Base-by-base conservation (phyloP, 2,113 vertebrate species). In the Cynoglossus semilaevis region DNA sequence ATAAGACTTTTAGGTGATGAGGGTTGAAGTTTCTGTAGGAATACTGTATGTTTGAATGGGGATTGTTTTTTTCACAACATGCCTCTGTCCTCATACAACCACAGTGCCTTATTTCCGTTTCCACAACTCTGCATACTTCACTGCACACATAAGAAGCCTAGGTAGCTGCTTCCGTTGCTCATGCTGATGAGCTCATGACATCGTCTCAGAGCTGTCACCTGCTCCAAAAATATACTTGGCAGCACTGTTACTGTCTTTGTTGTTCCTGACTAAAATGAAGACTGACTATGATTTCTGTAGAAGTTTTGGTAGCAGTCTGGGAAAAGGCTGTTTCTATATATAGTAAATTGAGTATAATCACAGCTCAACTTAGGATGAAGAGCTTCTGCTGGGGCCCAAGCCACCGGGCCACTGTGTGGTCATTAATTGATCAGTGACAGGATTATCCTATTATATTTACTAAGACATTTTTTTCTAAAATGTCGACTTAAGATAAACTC, bases 11-110 rank as follows among this genome's bases (percentile, higher is more conserved):
- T n/a, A n/a, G n/a, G n/a, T n/a, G n/a, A n/a, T n/a, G n/a, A n/a
- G n/a, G n/a, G n/a, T n/a, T n/a, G n/a, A n/a, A n/a, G n/a, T n/a
- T n/a, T n/a, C n/a, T n/a, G n/a, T n/a, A n/a, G n/a, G n/a, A n/a
- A n/a, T n/a, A n/a, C n/a, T n/a, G n/a, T n/a, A n/a, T n/a, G n/a
- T n/a, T n/a, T n/a, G n/a, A n/a, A n/a, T n/a, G n/a, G n/a, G n/a
- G n/a, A n/a, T n/a, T n/a, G n/a, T n/a, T n/a, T n/a, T 29, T 4
- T 29, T 29, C 6, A 29, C 22, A 29, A 29, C 22, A 29, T 29
- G 22, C 22, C 22, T 29, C 22, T 73, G 77, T 79, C 77, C 81
- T 84, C 19, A 18, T 36, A 35, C 40, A 76, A 77, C 72, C 75
- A 15, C n/a, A 0, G 15, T 1, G 8, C 51, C 51, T 72, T 49